A percentile compares a stretch with the other conserved stretches of the same genome.
These are phyloP conservation scores for Corythoichthys haematopterus DNA, from an alignment of 2,113 vertebrate species.

Conservation along the genomic window DNA sequence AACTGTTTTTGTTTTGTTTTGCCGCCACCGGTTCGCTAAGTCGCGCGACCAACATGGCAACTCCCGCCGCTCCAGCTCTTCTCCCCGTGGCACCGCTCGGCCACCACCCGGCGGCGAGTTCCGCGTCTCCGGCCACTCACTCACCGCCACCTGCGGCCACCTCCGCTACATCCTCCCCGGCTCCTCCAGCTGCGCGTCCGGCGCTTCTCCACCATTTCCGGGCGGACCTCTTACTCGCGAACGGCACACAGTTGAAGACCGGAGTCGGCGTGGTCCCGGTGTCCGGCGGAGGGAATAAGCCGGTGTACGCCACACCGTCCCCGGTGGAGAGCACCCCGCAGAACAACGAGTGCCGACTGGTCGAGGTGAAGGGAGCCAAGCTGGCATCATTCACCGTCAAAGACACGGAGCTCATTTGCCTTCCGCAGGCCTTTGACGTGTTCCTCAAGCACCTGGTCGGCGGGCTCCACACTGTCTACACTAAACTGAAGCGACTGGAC, in stretches of 20 bases:
- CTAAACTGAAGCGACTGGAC: conserved; percentile 94
- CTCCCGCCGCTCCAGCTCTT: conserved; percentile 78
- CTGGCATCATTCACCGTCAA: conserved; percentile 94
- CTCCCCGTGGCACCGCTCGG: conserved; percentile 82
- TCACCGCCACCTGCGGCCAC: conserved; percentile 71
- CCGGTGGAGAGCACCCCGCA: conserved; percentile 97
- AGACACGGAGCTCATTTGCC: conserved; percentile 92
- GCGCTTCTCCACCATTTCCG: conserved; percentile 79
- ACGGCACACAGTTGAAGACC: conserved; percentile 56
- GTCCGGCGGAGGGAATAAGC: conserved; percentile 74
- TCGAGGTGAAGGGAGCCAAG: conserved; percentile 92
- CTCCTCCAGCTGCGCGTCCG: conserved; percentile 65
- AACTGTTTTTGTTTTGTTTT: conserved; percentile 5
- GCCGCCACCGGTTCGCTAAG: background rate
- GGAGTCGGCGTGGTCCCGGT: conserved; percentile 52
- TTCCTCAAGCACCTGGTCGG: conserved; percentile 96
- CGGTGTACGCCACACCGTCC: conserved; percentile 93
- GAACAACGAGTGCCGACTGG: conserved; percentile 98
- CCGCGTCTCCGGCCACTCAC: conserved; percentile 80
- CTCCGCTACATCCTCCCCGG: conserved; percentile 62
- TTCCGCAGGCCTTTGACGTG: conserved; percentile 95
- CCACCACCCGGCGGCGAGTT: conserved; percentile 79
- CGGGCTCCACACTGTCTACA: conserved; percentile 94
- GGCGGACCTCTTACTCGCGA: conserved; percentile 75
- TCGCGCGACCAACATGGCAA: conserved; percentile 78